Evolutionary conservation across 2,888 invertebrate genomes (phyloP).

Genomic region (Arctia plantaginis): DNA sequence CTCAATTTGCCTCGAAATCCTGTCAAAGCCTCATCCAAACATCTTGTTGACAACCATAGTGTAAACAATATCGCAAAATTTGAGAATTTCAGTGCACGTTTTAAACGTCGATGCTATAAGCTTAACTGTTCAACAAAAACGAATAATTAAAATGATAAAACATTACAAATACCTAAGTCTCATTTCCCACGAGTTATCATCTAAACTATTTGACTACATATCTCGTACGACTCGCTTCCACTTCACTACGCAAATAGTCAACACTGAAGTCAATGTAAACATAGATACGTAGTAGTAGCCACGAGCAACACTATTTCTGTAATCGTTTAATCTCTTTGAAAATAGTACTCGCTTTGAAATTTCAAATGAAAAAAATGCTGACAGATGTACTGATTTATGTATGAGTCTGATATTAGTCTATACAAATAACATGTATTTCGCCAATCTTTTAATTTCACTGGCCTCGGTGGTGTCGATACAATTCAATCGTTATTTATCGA

Average conservation of each 20-base stretch:
- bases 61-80: neutral
- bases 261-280: neutral
- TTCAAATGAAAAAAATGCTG: neutral
- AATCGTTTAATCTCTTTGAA: constrained; percentile 37
- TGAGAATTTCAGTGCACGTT: neutral
- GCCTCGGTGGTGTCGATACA: neutral
- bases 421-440: neutral
- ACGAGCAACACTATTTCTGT: neutral
- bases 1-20: neutral
- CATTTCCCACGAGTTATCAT: neutral
- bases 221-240: neutral
- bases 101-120: neutral
- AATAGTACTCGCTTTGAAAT: constrained; percentile 49
- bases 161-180: neutral
- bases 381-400: neutral
- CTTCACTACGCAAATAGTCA: constrained; percentile 5
- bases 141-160: neutral
- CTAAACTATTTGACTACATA: constrained; percentile 14
- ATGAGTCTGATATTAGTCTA: neutral
- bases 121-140: neutral
- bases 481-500: neutral
- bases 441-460: neutral
- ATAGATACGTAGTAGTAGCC: neutral
- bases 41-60: neutral
- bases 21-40: neutral